These are phyloP conservation scores for Bolinopsis microptera DNA, from an alignment of 37 sponge, comb jelly and placozoan species.

Conservation along the genomic window DNA sequence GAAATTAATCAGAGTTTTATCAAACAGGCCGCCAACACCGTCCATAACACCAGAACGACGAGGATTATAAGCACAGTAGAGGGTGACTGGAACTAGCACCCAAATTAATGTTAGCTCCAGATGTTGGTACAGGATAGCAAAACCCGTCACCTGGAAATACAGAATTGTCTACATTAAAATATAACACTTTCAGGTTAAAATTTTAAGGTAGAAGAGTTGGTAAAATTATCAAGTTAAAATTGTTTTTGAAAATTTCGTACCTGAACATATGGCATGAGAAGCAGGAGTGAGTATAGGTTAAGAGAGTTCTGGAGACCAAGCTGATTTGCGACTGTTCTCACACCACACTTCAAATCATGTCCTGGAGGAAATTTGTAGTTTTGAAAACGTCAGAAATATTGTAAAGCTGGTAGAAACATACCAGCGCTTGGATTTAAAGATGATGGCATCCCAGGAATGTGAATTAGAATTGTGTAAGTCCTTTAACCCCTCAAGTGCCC, in stretches of 20 bases:
- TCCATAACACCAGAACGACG: not conserved
- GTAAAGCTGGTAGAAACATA: not conserved
- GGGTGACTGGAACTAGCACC: not conserved
- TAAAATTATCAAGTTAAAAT: too few species aligned
- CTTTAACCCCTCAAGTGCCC: too few species aligned
- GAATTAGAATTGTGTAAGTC: too few species aligned
- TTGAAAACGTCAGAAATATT: not conserved
- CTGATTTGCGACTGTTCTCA: not conserved
- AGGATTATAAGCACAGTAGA: not conserved
- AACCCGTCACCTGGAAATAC: not conserved
- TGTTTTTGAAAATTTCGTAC: too few species aligned
- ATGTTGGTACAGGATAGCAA: not conserved
- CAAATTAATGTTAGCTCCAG: not conserved
- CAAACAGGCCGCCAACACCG: not conserved
- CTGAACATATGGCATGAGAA: conserved; percentile 47
- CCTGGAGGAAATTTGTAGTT: not conserved
- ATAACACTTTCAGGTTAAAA: too few species aligned
- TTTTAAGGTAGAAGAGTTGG: too few species aligned
- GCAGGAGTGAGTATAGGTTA: not conserved
- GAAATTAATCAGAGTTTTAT: not conserved
- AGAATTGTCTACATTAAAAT: too few species aligned
- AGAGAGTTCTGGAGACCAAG: not conserved
- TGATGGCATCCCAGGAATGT: too few species aligned
- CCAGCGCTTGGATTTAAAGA: too few species aligned
- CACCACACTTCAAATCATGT: conserved; percentile 63